Evolutionary conservation across 2,113 vertebrate species (phyloP).

Genomic region (Aramus guarauna): DNA sequence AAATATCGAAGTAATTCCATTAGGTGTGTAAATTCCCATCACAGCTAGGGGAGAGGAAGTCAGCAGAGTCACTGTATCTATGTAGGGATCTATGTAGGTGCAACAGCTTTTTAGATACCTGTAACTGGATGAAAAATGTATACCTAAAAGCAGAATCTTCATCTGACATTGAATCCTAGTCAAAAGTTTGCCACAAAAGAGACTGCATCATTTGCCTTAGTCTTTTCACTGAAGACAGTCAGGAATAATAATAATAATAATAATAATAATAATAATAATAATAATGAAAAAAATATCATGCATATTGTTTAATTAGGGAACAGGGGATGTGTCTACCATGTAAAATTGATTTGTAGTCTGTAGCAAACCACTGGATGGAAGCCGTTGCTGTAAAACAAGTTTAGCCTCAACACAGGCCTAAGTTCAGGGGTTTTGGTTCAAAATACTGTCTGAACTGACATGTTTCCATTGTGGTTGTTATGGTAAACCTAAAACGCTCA

Average conservation of each 20-base stretch:
- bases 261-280: not conserved
- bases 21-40: not conserved
- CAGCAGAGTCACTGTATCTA: not conserved
- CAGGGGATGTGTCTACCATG: not conserved
- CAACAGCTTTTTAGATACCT: not conserved
- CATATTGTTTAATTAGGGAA: not conserved
- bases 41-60: not conserved
- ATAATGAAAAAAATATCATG: too few species aligned
- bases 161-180: not conserved
- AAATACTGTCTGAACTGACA: not conserved
- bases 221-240: not conserved
- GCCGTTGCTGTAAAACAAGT: not conserved
- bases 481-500: not conserved
- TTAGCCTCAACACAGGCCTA: not conserved
- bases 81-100: not conserved
- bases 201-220: not conserved
- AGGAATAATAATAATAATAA: not conserved
- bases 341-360: not conserved
- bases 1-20: not conserved
- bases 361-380: not conserved
- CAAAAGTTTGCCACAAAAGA: not conserved
- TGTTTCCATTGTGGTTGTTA: not conserved
- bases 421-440: not conserved
- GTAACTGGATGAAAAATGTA: not conserved
- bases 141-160: not conserved